These are phyloP conservation scores for Nyctibius bracteatus DNA, from an alignment of 2,113 vertebrate genomes.

Conservation along the genomic window DNA sequence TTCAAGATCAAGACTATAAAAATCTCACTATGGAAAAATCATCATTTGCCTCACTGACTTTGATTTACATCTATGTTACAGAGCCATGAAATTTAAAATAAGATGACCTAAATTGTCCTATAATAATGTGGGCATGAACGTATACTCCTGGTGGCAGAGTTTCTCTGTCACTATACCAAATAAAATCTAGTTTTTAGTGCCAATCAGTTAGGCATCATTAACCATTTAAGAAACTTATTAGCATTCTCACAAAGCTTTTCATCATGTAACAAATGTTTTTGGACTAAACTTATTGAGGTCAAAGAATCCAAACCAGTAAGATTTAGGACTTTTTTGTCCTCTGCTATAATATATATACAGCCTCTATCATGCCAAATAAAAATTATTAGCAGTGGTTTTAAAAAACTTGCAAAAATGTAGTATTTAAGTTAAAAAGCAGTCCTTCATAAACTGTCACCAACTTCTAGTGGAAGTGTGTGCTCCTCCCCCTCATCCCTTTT, in stretches of 20 bases:
- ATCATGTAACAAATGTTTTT: conserved; percentile 39
- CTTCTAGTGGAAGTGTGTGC: background rate
- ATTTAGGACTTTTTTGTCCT: conserved; percentile 24
- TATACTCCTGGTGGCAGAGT: conserved; percentile 4
- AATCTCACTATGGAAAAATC: conserved; percentile 41
- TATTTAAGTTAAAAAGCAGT: conserved; percentile 2
- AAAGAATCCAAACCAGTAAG: conserved; percentile 10
- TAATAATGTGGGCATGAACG: conserved; percentile 38
- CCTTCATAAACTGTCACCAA: background rate
- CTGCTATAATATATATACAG: background rate
- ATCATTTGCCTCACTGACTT: conserved; percentile 50
- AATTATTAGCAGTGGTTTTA: background rate
- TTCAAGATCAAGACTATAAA: conserved; percentile 47
- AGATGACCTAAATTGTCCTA: conserved; percentile 47
- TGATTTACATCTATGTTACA: conserved; percentile 61
- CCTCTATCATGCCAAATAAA: background rate
- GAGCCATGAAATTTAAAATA: conserved; percentile 56
- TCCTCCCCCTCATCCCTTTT: conserved; percentile 11
- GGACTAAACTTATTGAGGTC: conserved; percentile 38
- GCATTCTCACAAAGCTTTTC: conserved; percentile 30
- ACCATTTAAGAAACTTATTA: conserved; percentile 49
- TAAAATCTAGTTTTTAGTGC: conserved; percentile 52
- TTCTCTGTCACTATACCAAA: conserved; percentile 16
- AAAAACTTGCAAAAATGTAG: background rate
- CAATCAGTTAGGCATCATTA: conserved; percentile 57